phyloP scores from a whole-genome alignment of 2,797 vertebrate genomes.

The Coendou prehensilis region DNA sequence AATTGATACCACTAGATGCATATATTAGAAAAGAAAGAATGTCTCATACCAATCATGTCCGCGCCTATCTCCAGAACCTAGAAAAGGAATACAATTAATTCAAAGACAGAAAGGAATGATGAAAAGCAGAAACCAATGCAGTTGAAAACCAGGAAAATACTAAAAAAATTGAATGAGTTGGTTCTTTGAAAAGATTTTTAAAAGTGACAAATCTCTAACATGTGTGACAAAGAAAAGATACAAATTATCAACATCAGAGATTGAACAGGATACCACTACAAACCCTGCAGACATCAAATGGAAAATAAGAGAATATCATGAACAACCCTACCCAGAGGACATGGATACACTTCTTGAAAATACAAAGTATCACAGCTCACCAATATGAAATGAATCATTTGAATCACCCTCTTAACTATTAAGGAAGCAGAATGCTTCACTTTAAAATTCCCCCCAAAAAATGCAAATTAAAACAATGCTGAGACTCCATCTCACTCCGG shows the following conservation, averaged over 20 bases:
- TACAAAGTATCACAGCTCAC: constrained; percentile 24
- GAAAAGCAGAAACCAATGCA: neutral
- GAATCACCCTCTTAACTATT: neutral
- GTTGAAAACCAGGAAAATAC: neutral
- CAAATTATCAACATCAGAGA: neutral
- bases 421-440: neutral
- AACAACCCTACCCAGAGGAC: neutral
- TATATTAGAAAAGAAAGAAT: neutral
- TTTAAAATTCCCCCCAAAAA: constrained; percentile 24
- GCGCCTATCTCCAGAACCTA: neutral
- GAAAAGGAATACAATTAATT: neutral
- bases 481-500: no score
- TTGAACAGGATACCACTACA: neutral
- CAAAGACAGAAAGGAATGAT: neutral
- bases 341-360: neutral
- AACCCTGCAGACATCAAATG: neutral
- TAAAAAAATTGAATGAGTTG: neutral
- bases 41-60: neutral
- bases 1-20: neutral
- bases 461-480: no score
- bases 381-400: neutral
- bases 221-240: neutral
- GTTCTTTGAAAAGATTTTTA: neutral
- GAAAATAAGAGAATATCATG: neutral
- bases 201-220: neutral